Base-by-base conservation (phyloP, 2,888 invertebrate species). In the Synanthedon formicaeformis region DNA sequence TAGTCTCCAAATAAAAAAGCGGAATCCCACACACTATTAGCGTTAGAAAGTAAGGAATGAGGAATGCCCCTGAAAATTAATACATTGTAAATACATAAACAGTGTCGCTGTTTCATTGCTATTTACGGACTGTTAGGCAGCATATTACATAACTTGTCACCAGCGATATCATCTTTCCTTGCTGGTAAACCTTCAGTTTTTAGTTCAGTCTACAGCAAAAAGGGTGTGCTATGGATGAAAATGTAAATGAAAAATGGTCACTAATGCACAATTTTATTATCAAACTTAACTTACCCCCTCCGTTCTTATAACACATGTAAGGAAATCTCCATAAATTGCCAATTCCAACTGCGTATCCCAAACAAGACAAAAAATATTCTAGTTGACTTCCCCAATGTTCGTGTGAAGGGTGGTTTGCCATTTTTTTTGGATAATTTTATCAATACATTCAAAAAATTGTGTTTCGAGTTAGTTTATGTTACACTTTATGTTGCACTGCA, bases 241-340 rank as follows among this genome's bases (percentile, higher is more conserved):
- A 23, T 23, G 13, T n/a, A 27, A 51, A 50, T 23, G 52, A 48
- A 45, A 51, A 50, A 50, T 49, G 51, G 41, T 14, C 18, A 41
- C 50, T 50, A 51, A 50, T 16, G 52, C 49, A 34, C 27, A 41
- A 60, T 23, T 27, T 54, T 50, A 6, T 16, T 48, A 1, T 48
- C 45, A 34, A 34, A 34, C 34, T 34, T 34, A 49, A 77, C 84
- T 80, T 70, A 93, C 95, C 95, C 74, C 95, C 95, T 13, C 95
- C 95, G 76, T 94, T 95, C 67, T 93, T 91, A 75, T 95, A 95
- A 70, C 94, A 95, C 54, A 95, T 81, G 73, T 95, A 96, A 0
- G 96, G 96, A 78, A 96, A 96, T 58, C 95, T 89, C 94, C 94
- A 94, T 11, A 96, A 91, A 73, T 95, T 96, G 55, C 95, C 95